Base-by-base conservation (phyloP, 2,888 invertebrate genomes). In the Pollenia amentaria region DNA sequence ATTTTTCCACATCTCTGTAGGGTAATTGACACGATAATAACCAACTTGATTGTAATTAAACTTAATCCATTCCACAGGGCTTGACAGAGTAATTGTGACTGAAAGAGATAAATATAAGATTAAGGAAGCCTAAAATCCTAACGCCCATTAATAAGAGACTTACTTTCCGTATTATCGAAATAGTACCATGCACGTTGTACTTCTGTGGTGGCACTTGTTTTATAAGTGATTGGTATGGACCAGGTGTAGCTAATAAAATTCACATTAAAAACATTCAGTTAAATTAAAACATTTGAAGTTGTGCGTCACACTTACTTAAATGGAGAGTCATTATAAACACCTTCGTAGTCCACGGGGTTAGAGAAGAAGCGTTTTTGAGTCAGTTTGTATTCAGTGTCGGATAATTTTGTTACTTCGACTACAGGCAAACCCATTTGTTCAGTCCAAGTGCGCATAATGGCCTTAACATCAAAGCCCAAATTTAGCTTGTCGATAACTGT, bases 361-460 rank as follows among this genome's bases (percentile, higher is more conserved):
- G 95, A 94, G 53, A 98, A 94, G 93, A 97, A 98, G 88, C 97
- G 94, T 72, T 95, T 94, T 91, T 98, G 98, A 0, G 95, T 96
- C n/a, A 98, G 93, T n/a, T 94, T 94, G 88, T 95, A 96, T n/a
- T 94, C 94, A 46, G 94, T 94, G n/a, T 91, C 93, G 85, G 90
- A 92, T 3, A 93, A 92, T 80, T 93, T 93, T 2, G 91, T 91
- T 6, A 97, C 96, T 10, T 94, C 94, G 16, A 98, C 93, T 0
- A 98, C 94, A 0, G 98, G 98, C 90, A 96, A 97, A 1, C 98
- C 98, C 96, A 96, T 97, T 93, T 98, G 98, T 55, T 95, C 94
- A 0, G 97, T 98, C 97, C 98, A 98, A 0, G 98, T 97, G 88
- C 96, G 96, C 97, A 98, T 97, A 84, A 97, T 95, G 51, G 94